Evolutionary conservation across 1,140 invertebrate species (phyloP), one percentile per base, ranked within the genome.

Genomic region (Lysiphlebus fabarum): DNA sequence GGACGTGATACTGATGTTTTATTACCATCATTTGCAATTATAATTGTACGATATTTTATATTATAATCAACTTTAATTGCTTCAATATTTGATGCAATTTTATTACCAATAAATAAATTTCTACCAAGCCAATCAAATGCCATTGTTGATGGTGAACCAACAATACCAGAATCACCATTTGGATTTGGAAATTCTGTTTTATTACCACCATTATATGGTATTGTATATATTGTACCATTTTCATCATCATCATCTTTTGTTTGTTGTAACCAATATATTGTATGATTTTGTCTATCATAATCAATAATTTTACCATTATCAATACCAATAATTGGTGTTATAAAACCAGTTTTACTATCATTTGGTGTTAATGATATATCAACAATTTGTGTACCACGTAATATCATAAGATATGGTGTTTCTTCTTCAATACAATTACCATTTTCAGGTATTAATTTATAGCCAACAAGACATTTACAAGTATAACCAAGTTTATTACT

Each of bases 121-220:
- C 95, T 81, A 7, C 95, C 95, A 36, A 98, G 82, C 95, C 96
- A 98, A 72, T 99, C 96, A 70, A 97, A 91, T 0, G 95, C 95
- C 37, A 99, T 86, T 1, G 91, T 86, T 45, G 92, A 93, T 1
- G 95, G 92, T 0, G 92, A 87, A 0, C 96, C 95, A 34, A 97
- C 88, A 37, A 97, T 86, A 7, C 93, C 93, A 6, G 85, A 85
- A 58, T 92, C 89, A 6, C 74, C 74, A 11, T 34, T 26, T 0
- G 84, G 67, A 67, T 85, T 86, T 0, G 95, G 83, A 70, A 98
- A 91, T 67, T 91, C 87, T 0, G 90, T 91, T 71, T 88, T 88
- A 64, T 96, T 96, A 4, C 92, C 92, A 10, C 92, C 93, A 47
- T 87, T 88, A 50, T 96, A 88, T 1, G 89, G 87, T 63, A 91